Evolutionary conservation across 2,888 invertebrate species (phyloP), one percentile per base, ranked within the genome.

Genomic region (Mesorhabditis sp.): DNA sequence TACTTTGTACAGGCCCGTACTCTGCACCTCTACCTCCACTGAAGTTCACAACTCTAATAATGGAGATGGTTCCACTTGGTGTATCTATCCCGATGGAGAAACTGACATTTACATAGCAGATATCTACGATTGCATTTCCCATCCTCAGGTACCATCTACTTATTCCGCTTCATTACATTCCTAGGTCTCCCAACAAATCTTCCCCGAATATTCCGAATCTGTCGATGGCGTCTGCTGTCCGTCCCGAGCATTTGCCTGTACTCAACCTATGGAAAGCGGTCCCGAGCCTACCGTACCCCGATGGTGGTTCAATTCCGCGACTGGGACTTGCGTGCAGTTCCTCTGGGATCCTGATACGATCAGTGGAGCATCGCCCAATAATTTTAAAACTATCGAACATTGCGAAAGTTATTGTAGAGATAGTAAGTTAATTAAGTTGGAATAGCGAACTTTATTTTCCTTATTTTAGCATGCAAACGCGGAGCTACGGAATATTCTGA

Each of bases 221-320:
- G 76, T 83, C 15, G 83, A 83, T 67, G 83, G 83, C 4, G 77
- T 83, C n/a, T 83, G 83, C 69, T 83, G 83, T 71, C 83, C 80
- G 42, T 62, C 70, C 70, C 28, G 62, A 79, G 82, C 83, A 4
- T 83, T 80, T 66, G 80, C 80, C 13, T 83, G 83, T 71, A 76
- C 80, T 42, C 82, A 82, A 68, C 81, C 82, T 4, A 70, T 83
- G 71, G 83, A 82, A 67, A 78, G 79, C 41, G 83, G 83, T 3
- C 80, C 80, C 7, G 83, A 83, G 58, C 83, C 83, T 4, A 80
- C 81, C 0, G 75, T 82, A 4, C 83, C 83, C 5, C 71, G 83
- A 10, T 83, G 83, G 83, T 83, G 83, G 82, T 83, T 77, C 72
- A 82, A 82, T 68, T 78, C 79, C 4, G 79, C 83, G 13, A 83